phyloP scores from a whole-genome alignment of 1,140 invertebrate genomes.

The Drosophila aff. region DNA sequence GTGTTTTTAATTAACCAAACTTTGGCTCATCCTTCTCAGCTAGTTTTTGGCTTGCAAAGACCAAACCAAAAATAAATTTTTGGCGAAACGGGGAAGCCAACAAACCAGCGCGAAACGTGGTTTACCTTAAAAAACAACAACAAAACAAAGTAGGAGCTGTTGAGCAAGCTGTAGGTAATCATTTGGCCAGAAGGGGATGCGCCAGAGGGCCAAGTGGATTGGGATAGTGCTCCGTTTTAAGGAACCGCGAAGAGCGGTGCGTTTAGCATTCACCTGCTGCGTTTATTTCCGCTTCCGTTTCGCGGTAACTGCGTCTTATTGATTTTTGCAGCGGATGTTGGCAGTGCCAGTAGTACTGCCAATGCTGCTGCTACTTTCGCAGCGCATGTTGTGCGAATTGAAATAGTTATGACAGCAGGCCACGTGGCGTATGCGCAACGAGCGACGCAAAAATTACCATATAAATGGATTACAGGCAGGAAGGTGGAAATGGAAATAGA shows the following conservation, averaged over 20 bases:
- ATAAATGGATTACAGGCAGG: conserved; percentile 74
- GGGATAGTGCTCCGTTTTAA: conserved; percentile 3
- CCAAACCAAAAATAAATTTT: conserved; percentile 53
- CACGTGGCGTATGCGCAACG: conserved; percentile 43
- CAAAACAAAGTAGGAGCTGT: conserved; percentile 13
- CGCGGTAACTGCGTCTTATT: conserved; percentile 49
- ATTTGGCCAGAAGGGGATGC: conserved; percentile 12
- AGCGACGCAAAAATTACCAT: conserved; percentile 73
- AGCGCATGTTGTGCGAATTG: conserved; percentile 74
- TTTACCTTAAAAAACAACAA: conserved; percentile 11
- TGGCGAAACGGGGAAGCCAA: conserved; percentile 57
- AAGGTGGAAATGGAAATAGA: conserved; percentile 37
- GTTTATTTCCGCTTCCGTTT: conserved; percentile 57
- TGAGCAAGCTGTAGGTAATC: conserved; percentile 45
- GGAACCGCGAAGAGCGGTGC: conserved; percentile 14
- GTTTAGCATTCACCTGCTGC: conserved; percentile 55
- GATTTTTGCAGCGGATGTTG: conserved; percentile 34
- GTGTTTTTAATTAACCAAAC: conserved; percentile 35
- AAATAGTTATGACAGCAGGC: conserved; percentile 79
- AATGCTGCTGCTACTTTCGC: conserved; percentile 41
- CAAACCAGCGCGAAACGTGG: conserved; percentile 27
- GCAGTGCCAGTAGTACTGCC: not conserved
- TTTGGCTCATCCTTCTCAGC: conserved; percentile 15
- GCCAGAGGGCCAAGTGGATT: not conserved
- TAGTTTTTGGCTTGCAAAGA: not conserved